Conservation (phyloP, 2,797 vertebrate genomes). For the Muscicapa comitata region DNA sequence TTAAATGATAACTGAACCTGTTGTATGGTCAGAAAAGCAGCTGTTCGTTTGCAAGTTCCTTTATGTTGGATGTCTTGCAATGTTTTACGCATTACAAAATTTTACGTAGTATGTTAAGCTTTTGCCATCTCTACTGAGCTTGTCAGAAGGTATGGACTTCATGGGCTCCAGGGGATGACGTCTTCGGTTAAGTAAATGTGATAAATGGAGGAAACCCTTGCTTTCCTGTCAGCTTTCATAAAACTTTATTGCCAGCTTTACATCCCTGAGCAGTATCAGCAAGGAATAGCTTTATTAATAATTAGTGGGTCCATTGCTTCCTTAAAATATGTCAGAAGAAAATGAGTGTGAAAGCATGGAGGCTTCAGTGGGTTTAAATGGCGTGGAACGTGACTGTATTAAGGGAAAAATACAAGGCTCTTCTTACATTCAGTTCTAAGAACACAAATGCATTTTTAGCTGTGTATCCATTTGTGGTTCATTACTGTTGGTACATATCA, state of each 20-base stretch:
- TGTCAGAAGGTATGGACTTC: not conserved
- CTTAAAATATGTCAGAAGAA: not conserved
- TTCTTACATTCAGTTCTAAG: not conserved
- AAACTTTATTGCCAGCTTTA: not conserved
- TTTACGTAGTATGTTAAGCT: not conserved
- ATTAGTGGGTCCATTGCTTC: not conserved
- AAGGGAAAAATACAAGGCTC: not conserved
- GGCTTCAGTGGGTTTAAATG: not conserved
- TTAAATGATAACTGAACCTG: not conserved
- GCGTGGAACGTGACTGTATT: not conserved
- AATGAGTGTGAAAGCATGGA: not conserved
- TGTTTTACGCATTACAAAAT: not conserved
- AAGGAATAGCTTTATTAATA: not conserved
- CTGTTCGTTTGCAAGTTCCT: not conserved
- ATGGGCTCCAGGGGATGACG: not conserved
- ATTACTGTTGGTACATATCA: fast-evolving
- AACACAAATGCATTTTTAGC: not conserved
- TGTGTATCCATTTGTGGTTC: not conserved
- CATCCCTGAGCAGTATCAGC: not conserved
- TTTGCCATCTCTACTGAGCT: not conserved
- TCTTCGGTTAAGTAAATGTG: conserved; percentile 9
- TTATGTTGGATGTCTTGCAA: not conserved
- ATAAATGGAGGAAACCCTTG: not conserved
- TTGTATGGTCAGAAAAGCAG: not conserved
- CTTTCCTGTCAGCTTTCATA: conserved; percentile 13